phyloP scores from a whole-genome alignment of 2,888 invertebrate species.

The Drepana falcataria region DNA sequence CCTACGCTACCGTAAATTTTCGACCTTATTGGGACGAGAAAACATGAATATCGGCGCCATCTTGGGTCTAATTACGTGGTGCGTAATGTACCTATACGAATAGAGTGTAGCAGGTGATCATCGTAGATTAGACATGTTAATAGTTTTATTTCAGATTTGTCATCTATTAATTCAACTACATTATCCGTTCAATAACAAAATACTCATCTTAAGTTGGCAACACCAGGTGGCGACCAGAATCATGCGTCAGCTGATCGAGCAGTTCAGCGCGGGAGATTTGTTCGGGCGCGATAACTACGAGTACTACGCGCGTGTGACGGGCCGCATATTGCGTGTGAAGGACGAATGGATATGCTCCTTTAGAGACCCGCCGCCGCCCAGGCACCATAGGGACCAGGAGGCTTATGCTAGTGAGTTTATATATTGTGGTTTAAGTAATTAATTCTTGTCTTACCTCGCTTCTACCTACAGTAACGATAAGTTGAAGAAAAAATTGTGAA shows the following conservation, averaged over 20 bases:
- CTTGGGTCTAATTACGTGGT: too few species aligned
- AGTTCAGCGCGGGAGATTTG: conserved; percentile 96
- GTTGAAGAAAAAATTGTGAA: too few species aligned
- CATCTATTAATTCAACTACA: too few species aligned
- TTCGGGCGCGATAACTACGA: conserved; percentile 97
- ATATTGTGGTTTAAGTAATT: not conserved
- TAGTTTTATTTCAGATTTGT: too few species aligned
- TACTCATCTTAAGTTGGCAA: not conserved
- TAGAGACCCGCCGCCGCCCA: conserved; percentile 88
- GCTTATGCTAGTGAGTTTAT: conserved; percentile 81
- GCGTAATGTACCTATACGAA: too few species aligned
- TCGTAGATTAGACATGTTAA: too few species aligned
- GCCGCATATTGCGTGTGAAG: conserved; percentile 93
- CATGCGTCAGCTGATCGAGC: conserved; percentile 97
- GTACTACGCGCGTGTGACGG: conserved; percentile 96
- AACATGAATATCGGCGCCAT: too few species aligned
- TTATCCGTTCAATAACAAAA: not conserved
- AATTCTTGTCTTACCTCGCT: too few species aligned
- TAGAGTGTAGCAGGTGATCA: too few species aligned
- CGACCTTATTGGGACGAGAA: too few species aligned
- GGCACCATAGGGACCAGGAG: conserved; percentile 81
- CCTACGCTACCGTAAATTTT: too few species aligned
- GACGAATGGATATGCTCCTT: conserved; percentile 98
- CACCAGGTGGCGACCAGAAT: conserved; percentile 94
- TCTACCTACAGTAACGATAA: too few species aligned